phyloP scores from a whole-genome alignment of 2,797 vertebrate species.

The Protosalanx chinensis region DNA sequence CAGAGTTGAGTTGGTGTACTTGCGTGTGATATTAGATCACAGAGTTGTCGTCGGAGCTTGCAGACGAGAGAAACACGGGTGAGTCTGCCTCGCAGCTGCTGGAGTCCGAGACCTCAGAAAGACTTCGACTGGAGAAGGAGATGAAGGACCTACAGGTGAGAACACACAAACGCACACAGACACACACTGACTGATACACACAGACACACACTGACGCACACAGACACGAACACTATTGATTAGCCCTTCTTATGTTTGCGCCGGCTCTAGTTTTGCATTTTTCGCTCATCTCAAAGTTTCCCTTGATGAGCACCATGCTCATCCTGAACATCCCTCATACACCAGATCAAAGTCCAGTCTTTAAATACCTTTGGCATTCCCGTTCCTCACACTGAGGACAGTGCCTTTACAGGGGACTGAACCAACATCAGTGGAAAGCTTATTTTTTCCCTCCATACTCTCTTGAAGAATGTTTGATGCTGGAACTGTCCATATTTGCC shows the following conservation, averaged over 20 bases:
- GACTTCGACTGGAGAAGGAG: slow-evolving; percentile 89
- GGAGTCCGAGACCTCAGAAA: slow-evolving; percentile 87
- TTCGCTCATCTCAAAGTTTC: too few relatives aligned
- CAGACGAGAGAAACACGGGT: slow-evolving; percentile 91
- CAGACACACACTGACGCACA: neutral
- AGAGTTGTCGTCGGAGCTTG: slow-evolving; percentile 91
- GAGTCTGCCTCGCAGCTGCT: slow-evolving; percentile 95
- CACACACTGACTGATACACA: neutral
- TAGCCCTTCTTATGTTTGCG: too few relatives aligned
- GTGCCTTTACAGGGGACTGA: neutral
- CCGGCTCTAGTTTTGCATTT: too few relatives aligned
- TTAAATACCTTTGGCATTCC: neutral
- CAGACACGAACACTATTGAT: neutral
- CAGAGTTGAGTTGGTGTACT: neutral
- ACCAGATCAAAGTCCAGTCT: neutral
- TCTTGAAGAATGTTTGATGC: neutral
- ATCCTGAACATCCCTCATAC: too few relatives aligned
- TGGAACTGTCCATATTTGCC: neutral
- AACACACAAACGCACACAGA: neutral
- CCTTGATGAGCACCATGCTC: too few relatives aligned
- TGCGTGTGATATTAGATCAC: slow-evolving; percentile 72
- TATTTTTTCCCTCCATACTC: neutral
- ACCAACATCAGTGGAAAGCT: neutral
- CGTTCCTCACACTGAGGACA: neutral
- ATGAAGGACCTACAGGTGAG: slow-evolving; percentile 94